These are phyloP conservation scores for Zaprionus lineosus DNA, from an alignment of 2,888 invertebrate genomes.

Conservation along the genomic window DNA sequence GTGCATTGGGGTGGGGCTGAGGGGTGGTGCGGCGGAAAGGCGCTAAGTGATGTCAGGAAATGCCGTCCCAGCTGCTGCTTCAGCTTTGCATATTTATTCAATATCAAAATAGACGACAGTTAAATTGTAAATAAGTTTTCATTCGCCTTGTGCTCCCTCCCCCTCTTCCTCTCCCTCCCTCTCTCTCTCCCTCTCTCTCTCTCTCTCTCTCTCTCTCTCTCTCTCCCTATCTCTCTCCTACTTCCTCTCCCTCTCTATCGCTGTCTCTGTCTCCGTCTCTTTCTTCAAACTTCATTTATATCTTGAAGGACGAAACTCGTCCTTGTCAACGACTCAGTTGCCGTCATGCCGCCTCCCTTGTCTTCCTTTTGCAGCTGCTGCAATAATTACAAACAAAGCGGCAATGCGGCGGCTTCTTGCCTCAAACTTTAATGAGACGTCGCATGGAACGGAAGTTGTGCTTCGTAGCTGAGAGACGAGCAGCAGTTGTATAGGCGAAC, in stretches of 20 bases:
- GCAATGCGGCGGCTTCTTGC: conserved; percentile 25
- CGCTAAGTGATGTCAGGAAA: conserved; percentile 32
- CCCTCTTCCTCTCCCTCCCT: no score
- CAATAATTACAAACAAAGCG: conserved; percentile 44
- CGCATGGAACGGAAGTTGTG: conserved; percentile 37
- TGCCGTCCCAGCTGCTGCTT: conserved; percentile 37
- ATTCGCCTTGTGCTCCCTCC: no score
- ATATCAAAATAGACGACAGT: conserved; percentile 61
- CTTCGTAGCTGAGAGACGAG: no score
- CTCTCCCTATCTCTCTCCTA: no score
- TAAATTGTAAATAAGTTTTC: conserved; percentile 68
- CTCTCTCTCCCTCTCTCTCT: no score
- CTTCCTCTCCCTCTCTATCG: no score
- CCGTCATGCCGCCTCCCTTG: not conserved
- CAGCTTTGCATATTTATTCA: conserved; percentile 67
- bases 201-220: no score
- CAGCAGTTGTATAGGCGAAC: no score
- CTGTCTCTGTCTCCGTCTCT: no score
- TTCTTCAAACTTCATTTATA: no score
- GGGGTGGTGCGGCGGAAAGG: not conserved
- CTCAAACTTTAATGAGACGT: conserved; percentile 59
- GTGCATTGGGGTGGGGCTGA: not conserved
- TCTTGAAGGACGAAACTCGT: no score
- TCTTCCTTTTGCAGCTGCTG: conserved; percentile 17
- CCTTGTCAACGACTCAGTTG: no score